Evolutionary conservation across 2,797 vertebrate species (phyloP).

Genomic region (Momotus momota): DNA sequence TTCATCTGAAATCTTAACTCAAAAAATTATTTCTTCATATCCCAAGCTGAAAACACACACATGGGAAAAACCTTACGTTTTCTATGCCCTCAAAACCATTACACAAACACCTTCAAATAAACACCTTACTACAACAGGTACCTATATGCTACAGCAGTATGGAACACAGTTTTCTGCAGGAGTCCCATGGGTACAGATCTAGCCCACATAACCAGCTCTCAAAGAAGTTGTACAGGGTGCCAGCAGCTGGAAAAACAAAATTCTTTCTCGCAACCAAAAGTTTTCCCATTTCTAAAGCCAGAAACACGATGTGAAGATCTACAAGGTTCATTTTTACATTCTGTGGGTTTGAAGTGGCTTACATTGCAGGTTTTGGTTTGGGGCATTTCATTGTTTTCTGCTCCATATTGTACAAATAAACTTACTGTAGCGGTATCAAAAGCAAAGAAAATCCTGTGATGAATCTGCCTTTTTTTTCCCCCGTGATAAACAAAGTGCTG

Average conservation of each 20-base stretch:
- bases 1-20: neutral
- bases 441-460: neutral
- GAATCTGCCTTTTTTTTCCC: neutral
- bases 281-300: neutral
- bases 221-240: neutral
- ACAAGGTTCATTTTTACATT: neutral
- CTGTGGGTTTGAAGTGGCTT: neutral
- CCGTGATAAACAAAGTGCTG: conserved; percentile 30
- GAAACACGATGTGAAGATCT: neutral
- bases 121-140: neutral
- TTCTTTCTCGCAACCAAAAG: neutral
- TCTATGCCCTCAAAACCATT: neutral
- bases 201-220: neutral
- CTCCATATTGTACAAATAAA: neutral
- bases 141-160: neutral
- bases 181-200: neutral
- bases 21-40: neutral
- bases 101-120: neutral
- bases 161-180: neutral
- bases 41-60: neutral
- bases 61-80: neutral
- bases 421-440: neutral
- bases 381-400: neutral
- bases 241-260: neutral
- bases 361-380: neutral